Evolutionary conservation across 2,113 vertebrate species (phyloP), one percentile per base, ranked within the genome.

Genomic region (Machaerirhynchus nigripectus): DNA sequence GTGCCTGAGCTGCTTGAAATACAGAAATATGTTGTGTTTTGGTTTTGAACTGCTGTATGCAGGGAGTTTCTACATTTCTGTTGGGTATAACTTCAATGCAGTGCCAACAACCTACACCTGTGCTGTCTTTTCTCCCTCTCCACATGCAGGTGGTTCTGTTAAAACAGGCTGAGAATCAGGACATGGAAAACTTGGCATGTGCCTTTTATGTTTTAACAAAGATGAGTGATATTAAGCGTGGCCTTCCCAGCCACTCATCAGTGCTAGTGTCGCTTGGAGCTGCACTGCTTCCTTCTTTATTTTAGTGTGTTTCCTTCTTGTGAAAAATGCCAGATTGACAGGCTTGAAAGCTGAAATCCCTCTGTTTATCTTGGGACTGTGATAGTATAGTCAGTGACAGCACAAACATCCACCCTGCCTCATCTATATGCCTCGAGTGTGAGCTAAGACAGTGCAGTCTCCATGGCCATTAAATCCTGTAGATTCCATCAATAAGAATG

Each of bases 401-500:
- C 95, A 82, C 88, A 56, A 92, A 91, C 92, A 87, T 77, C 92
- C 71, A 10, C 73, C 52, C 73, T 59, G 52, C 93, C 93, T 93
- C 93, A 94, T 96, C 93, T 89, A 37, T 93, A 96, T 96, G 92
- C 88, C 95, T 92, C 23, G 30, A 64, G 85, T 49, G 90, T 89
- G 71, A 92, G 92, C 3, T 23, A 27, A 89, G 76, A 55, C 40
- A 75, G 93, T 78, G 92, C 88, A 75, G 85, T 78, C 85, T 93
- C 88, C 64, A 11, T 37, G 90, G 90, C 83, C 85, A 93, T 96
- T 96, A 96, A 94, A 96, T 73, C 85, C 95, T 65, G 76, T 90
- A 94, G 90, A 96, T 95, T 93, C 93, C 80, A 93, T 97, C 93
- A 96, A 76, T 95, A 93, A 87, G 85, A 56, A 57, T 92, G 92